Percentiles rank a stretch among this genome's conserved stretches.
phyloP scores from a whole-genome alignment of 2,888 invertebrate species.

The Strigamia transsilvanica region DNA sequence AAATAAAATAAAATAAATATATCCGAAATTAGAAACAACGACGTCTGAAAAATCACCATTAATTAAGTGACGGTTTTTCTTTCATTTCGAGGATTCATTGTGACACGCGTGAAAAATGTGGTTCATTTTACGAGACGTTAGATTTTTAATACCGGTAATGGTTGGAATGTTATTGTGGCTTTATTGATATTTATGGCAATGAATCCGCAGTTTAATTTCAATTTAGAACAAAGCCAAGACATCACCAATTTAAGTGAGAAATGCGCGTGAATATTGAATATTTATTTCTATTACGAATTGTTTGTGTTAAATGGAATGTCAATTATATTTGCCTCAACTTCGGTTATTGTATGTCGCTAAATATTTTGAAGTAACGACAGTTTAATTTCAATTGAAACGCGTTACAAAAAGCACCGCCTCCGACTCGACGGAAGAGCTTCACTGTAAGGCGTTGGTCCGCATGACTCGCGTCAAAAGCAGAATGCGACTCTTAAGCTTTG shows the following conservation, averaged over 20 bases:
- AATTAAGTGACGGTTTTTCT: too few relatives aligned
- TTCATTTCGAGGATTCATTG: background rate
- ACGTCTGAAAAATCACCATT: too few relatives aligned
- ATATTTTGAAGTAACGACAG: background rate
- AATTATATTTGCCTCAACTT: background rate
- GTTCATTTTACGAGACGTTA: too few relatives aligned
- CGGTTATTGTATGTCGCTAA: background rate
- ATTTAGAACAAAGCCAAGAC: too few relatives aligned
- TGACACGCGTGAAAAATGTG: too few relatives aligned
- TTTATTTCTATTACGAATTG: too few relatives aligned
- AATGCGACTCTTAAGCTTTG: background rate
- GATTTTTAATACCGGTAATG: too few relatives aligned
- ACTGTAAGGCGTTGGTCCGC: background rate
- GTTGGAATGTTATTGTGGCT: too few relatives aligned
- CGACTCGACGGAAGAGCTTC: background rate
- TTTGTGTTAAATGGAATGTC: background rate
- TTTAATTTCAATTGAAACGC: background rate
- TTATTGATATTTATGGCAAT: too few relatives aligned
- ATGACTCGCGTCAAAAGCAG: background rate
- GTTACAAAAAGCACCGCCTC: conserved; percentile 6
- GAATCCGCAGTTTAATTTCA: too few relatives aligned
- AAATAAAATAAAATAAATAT: background rate
- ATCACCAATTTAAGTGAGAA: too few relatives aligned
- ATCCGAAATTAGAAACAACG: background rate
- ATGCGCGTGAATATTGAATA: too few relatives aligned